Base-by-base conservation (phyloP, 1,140 invertebrate genomes). In the Muscidifurax raptorellus region DNA sequence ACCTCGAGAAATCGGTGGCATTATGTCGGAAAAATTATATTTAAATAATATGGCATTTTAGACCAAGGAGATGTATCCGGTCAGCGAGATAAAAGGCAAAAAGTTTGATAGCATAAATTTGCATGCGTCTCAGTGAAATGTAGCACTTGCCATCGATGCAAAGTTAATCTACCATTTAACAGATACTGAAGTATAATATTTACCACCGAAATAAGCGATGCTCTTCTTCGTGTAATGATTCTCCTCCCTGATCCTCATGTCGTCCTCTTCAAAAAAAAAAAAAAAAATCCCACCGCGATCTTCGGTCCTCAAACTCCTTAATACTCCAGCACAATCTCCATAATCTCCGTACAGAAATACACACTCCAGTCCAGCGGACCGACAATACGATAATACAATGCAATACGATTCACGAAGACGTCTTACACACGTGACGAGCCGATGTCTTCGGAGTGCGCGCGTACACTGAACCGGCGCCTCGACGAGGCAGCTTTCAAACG, bases 211-310 rank as follows among this genome's bases (percentile, higher is more conserved):
- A 67, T 92, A 90, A 13, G 90, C 88, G 36, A 89, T 84, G 87
- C 90, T 91, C 67, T 88, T 88, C 85, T 91, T 91, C 12, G 89
- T 88, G 72, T 88, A 91, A 47, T 88, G 90, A 84, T 87, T 90
- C 40, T 92, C 91, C 72, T 91, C 91, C 76, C 90, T 90, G 67
- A 91, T 90, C 82, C 88, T 91, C 92, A 92, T 92, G 3, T 59
- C 7, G 27, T 25, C 76, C 1, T 13, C 7, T 40, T 12, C n/a
- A n/a, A n/a, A n/a, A n/a, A n/a, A n/a, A n/a, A n/a, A n/a, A n/a
- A n/a, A n/a, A 40, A 40, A 30, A 27, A n/a, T 32, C 10, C 28
- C 66, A 25, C 59, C 25, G n/a, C 47, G 47, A 12, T 15, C 22
- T 18, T 30, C 15, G 18, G 25, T 28, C 71, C 2, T 74, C 71